Evolutionary conservation across 1,140 invertebrate species (phyloP).

Genomic region (Pissodes strobi): DNA sequence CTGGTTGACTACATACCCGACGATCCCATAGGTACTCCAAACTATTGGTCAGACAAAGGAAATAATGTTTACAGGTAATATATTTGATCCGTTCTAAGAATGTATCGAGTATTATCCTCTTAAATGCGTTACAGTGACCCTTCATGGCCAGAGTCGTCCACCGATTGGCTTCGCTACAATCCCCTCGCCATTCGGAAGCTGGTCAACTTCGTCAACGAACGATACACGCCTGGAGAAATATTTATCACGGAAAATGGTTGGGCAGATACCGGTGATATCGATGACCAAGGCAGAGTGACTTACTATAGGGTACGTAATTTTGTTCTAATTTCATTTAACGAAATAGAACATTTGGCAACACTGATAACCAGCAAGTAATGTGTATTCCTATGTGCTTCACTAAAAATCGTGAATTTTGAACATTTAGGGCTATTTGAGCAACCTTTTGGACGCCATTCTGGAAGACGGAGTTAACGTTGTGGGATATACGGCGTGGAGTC

Average conservation of each 20-base stretch:
- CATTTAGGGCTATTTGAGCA: slow-evolving; percentile 21
- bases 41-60: slow-evolving; percentile 34
- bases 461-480: slow-evolving; percentile 54
- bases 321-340: slow-evolving; percentile 32
- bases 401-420: too few species aligned
- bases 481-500: slow-evolving; percentile 66
- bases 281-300: slow-evolving; percentile 59
- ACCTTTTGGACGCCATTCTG: slow-evolving; percentile 43
- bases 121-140: slow-evolving; percentile 4
- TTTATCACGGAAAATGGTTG: slow-evolving; percentile 68
- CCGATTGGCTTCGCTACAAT: slow-evolving; percentile 38
- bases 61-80: slow-evolving; percentile 9
- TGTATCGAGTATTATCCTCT: neutral
- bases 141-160: slow-evolving; percentile 15
- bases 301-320: slow-evolving; percentile 34
- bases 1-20: slow-evolving; percentile 25
- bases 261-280: slow-evolving; percentile 55
- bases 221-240: slow-evolving; percentile 61
- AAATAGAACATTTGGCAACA: slow-evolving; percentile 55
- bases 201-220: slow-evolving; percentile 69
- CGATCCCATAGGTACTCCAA: slow-evolving; percentile 15
- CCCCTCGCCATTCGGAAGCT: slow-evolving; percentile 70
- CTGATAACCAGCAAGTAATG: too few species aligned
- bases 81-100: neutral
- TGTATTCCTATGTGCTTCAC: too few species aligned